A percentile compares a stretch with the other conserved stretches of the same genome.
These are phyloP conservation scores for Rhea pennata DNA, from an alignment of 2,113 vertebrate species.

Conservation along the genomic window DNA sequence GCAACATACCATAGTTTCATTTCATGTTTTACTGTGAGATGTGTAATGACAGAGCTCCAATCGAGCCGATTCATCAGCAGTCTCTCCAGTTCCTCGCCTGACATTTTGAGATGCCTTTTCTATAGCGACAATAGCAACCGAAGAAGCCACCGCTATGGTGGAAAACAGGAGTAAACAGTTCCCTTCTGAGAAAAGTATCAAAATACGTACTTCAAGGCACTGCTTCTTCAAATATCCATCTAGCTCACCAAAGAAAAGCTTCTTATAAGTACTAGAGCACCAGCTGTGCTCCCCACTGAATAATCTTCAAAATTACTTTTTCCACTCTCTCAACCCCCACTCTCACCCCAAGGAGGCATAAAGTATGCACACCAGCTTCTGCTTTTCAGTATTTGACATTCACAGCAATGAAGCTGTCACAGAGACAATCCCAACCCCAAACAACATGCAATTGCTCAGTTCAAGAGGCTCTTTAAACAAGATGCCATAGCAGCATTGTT, in stretches of 20 bases:
- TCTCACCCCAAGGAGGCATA: rapidly evolving
- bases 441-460: rapidly evolving
- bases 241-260: background rate
- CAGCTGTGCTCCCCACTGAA: background rate
- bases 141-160: background rate
- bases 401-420: rapidly evolving
- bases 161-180: background rate
- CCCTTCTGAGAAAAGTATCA: background rate
- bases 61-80: background rate
- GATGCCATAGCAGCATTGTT: background rate
- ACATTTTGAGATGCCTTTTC: background rate
- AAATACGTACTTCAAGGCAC: background rate
- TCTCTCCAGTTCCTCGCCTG: background rate
- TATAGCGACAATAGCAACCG: background rate
- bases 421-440: background rate
- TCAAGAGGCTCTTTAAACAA: background rate
- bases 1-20: background rate
- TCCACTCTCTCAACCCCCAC: background rate
- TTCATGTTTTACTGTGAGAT: background rate
- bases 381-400: background rate
- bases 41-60: background rate
- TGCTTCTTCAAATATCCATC: background rate
- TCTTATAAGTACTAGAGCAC: background rate
- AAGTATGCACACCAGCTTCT: background rate
- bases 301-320: rapidly evolving